Evolutionary conservation across 2,888 invertebrate species (phyloP).

Genomic region (Tetranychus piercei): DNA sequence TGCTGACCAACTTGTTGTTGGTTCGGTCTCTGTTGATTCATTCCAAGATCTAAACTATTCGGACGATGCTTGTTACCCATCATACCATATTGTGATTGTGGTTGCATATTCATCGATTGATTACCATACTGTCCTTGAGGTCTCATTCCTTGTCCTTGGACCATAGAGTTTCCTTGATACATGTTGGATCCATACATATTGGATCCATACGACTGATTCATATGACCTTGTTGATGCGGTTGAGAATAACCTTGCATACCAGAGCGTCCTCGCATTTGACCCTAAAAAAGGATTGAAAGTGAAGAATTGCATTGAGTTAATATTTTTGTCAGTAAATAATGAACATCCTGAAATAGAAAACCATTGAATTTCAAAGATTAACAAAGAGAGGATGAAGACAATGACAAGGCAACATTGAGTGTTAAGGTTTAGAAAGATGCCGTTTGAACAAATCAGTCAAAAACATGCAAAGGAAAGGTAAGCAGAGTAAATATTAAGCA

Average conservation of each 20-base stretch:
- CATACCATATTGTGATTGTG: conserved; percentile 22
- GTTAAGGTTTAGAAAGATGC: neutral
- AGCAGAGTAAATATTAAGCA: neutral
- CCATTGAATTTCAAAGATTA: neutral
- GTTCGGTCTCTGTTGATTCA: neutral
- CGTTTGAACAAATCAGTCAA: neutral
- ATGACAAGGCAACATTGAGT: too few relatives aligned
- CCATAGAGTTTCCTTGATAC: neutral
- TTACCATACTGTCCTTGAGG: conserved; percentile 49
- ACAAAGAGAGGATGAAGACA: too few relatives aligned
- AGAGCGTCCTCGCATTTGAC: neutral
- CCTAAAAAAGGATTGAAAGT: conserved; percentile 12
- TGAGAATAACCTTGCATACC: neutral
- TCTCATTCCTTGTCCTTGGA: conserved; percentile 45
- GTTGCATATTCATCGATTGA: conserved; percentile 44
- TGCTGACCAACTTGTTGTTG: neutral
- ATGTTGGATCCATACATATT: neutral
- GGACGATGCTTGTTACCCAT: conserved; percentile 22
- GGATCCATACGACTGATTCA: neutral
- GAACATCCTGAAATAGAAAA: neutral
- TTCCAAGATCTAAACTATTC: conserved; percentile 13
- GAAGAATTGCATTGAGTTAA: neutral
- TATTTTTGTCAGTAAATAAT: neutral
- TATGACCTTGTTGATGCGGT: neutral
- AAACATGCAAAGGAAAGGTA: conserved; percentile 9